Evolutionary conservation across 2,113 vertebrate species (phyloP), one percentile per base, ranked within the genome.

Genomic region (Colaptes auratus): DNA sequence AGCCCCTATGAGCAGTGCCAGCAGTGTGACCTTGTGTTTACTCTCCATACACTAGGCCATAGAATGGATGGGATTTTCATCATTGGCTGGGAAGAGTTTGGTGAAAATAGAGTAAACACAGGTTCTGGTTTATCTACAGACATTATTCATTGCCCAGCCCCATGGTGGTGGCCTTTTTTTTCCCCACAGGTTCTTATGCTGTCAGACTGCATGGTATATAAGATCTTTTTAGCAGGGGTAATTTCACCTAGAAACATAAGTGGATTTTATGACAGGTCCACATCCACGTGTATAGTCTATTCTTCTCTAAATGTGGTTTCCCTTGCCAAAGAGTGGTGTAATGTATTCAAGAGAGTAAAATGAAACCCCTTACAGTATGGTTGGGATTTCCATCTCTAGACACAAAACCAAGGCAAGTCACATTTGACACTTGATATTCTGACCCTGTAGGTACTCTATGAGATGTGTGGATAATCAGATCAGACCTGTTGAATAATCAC

Each of bases 371-470:
- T 74, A 46, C 93, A 96, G 80, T 39, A 28, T 48, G 73, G 80
- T 65, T 92, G 88, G 88, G 95, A 61, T 96, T 93, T 93, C 53
- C 88, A 1, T 93, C 92, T 94, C 92, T 90, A 94, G 95, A 88
- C 86, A 95, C 58, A 81, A 86, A 81, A 20, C 82, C 95, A 95
- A 94, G 73, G 73, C 85, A 93, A 95, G 65, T 80, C 0, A 0
- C 64, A 8, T 16, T 5, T 17, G 80, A 74, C 27, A 86, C 58
- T 16, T 4, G 85, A 87, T 55, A 66, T 7, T 27, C 64, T 5
- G 4, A 85, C 52, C 59, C 52, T 30, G 72, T 74, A 85, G 58
- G 72, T 91, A 64, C 91, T 39, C 21, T 6, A 24, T 77, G 56
- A 36, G 60, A 35, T 23, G 52, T 27, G 46, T 64, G 27, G 15